Conservation (phyloP, 2,888 invertebrate species). For the Scelioninae gen. 2 region DNA sequence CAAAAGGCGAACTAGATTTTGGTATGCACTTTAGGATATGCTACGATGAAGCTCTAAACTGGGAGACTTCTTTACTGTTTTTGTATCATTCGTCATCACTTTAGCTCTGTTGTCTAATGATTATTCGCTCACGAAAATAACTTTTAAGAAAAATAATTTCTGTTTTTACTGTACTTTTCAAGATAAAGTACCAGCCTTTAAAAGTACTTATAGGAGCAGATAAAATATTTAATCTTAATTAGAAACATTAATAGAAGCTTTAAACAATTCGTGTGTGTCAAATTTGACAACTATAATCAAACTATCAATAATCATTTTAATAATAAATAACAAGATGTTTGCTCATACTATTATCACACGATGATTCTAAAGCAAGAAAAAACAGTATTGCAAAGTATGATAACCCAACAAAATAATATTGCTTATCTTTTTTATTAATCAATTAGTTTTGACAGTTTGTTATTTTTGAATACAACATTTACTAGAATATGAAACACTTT, state of each 20-base stretch:
- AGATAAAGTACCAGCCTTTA: too few species aligned
- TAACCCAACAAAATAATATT: too few species aligned
- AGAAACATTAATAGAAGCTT: constrained; percentile 14
- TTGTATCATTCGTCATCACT: constrained; percentile 21
- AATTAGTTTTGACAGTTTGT: too few species aligned
- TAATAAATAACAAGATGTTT: not conserved
- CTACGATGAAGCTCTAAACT: constrained; percentile 65
- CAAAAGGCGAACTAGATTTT: constrained; percentile 63
- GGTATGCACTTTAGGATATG: constrained; percentile 67
- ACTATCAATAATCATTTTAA: not conserved
- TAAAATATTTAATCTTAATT: too few species aligned
- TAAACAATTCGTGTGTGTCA: too few species aligned
- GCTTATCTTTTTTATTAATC: too few species aligned
- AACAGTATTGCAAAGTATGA: not conserved
- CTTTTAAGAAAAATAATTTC: constrained; percentile 41
- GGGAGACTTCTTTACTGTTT: constrained; percentile 62
- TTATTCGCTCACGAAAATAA: constrained; percentile 56
- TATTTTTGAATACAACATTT: too few species aligned
- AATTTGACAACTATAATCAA: too few species aligned
- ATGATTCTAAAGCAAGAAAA: not conserved
- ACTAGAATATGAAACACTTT: too few species aligned
- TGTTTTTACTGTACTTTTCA: constrained; percentile 6
- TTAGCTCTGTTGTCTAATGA: constrained; percentile 25
- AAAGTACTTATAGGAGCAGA: not conserved
- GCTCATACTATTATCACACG: constrained; percentile 3